Percentiles rank a stretch among this genome's conserved stretches.
Evolutionary conservation across 2,888 invertebrate genomes (phyloP).

Genomic region (Lydus trimaculatus): DNA sequence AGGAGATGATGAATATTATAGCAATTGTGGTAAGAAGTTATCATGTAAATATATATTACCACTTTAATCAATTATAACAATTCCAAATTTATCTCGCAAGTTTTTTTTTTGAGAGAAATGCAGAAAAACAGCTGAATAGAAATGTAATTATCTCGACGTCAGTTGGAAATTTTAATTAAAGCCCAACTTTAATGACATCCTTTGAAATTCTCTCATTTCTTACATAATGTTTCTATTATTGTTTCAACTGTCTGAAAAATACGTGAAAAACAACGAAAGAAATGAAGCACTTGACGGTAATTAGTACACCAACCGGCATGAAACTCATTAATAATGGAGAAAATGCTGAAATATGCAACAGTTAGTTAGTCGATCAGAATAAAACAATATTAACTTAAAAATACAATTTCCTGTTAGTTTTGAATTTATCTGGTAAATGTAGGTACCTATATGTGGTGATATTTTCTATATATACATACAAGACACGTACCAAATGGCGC

Average conservation of each 20-base stretch:
- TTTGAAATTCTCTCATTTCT: conserved; percentile 6
- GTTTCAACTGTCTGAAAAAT: neutral
- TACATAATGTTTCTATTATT: neutral
- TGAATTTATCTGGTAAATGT: neutral
- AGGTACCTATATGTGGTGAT: neutral
- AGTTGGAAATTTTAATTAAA: neutral
- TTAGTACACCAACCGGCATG: conserved; percentile 36
- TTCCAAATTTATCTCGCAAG: neutral
- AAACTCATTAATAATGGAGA: neutral
- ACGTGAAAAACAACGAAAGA: neutral
- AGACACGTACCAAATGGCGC: conserved; percentile 19
- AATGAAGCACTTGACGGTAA: conserved; percentile 35
- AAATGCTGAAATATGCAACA: neutral
- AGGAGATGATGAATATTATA: neutral
- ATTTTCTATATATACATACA: conserved; percentile 15
- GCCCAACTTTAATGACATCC: neutral
- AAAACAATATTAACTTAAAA: neutral
- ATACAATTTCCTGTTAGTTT: neutral
- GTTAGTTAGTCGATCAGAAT: neutral
- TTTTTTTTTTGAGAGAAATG: neutral
- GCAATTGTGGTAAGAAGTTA: neutral
- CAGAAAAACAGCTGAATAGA: neutral
- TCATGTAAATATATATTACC: neutral
- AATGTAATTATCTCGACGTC: neutral
- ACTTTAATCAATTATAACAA: neutral